These are phyloP conservation scores for Scartelaos histophorus DNA, from an alignment of 2,113 vertebrate species.

Conservation along the genomic window DNA sequence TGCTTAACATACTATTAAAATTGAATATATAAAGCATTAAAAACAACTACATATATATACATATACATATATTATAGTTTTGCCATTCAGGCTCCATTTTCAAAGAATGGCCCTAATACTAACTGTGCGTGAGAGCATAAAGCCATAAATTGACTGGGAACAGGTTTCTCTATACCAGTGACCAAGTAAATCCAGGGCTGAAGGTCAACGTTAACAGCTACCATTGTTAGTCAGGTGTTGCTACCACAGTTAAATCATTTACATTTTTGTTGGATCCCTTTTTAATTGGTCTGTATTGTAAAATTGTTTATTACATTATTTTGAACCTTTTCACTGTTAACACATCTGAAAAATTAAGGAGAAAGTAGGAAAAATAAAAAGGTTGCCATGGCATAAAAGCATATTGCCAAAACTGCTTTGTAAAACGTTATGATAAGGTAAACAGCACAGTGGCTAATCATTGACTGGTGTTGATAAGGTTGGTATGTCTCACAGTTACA, in stretches of 20 bases:
- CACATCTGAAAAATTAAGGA: not conserved
- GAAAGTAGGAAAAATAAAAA: slow-evolving; percentile 21
- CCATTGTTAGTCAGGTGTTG: slow-evolving; percentile 11
- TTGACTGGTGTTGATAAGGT: slow-evolving; percentile 69
- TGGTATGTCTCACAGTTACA: slow-evolving; percentile 57
- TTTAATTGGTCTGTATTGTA: not conserved
- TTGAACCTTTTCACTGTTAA: not conserved
- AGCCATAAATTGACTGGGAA: not conserved
- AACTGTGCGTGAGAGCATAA: not conserved
- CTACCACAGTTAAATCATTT: slow-evolving; percentile 10
- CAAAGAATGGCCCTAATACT: no score
- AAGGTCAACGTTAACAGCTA: slow-evolving; percentile 1
- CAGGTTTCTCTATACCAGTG: not conserved
- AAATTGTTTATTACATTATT: not conserved
- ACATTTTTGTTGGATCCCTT: not conserved
- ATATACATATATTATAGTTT: no score
- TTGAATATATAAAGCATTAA: no score
- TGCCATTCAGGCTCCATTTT: no score
- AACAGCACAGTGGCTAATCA: slow-evolving; percentile 59
- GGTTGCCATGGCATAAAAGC: slow-evolving; percentile 36
- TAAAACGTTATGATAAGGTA: slow-evolving; percentile 35
- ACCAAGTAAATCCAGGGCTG: not conserved
- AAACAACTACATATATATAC: no score
- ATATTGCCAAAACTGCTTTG: slow-evolving; percentile 22
- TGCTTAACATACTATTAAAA: no score